These are phyloP conservation scores for Epinephelus fuscoguttatus DNA, from an alignment of 2,113 vertebrate species.

Conservation along the genomic window DNA sequence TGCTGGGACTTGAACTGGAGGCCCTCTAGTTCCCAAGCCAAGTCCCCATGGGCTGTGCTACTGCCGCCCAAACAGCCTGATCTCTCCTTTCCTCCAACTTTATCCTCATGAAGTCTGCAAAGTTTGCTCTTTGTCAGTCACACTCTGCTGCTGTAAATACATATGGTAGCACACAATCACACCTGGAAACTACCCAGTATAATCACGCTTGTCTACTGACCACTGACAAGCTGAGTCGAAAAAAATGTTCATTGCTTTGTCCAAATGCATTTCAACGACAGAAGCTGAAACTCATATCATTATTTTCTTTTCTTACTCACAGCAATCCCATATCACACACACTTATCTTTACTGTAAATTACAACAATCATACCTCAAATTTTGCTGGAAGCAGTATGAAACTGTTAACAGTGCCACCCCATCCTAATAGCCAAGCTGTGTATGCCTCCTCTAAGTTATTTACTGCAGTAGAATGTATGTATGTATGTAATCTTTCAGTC, in stretches of 20 bases:
- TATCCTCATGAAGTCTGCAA: background rate
- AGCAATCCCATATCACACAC: background rate
- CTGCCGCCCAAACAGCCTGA: no score
- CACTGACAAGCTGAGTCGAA: background rate
- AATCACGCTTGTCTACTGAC: background rate
- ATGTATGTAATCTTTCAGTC: no score
- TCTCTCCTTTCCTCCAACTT: background rate
- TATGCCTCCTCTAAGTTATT: no score
- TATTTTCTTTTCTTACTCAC: background rate
- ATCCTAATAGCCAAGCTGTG: background rate
- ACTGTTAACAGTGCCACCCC: background rate
- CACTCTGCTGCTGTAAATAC: background rate
- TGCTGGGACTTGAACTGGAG: no score
- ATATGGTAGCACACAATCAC: background rate
- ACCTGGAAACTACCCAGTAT: background rate
- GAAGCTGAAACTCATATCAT: background rate
- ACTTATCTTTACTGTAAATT: background rate
- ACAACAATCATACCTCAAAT: background rate
- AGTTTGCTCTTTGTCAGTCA: background rate
- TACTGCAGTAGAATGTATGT: no score
- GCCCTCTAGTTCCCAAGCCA: no score
- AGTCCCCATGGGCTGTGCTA: no score
- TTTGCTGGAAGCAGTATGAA: background rate
- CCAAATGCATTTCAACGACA: background rate
- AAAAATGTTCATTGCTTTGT: background rate